These are phyloP conservation scores for Tridacna gigas DNA, from an alignment of 2,888 invertebrate species.

Conservation along the genomic window DNA sequence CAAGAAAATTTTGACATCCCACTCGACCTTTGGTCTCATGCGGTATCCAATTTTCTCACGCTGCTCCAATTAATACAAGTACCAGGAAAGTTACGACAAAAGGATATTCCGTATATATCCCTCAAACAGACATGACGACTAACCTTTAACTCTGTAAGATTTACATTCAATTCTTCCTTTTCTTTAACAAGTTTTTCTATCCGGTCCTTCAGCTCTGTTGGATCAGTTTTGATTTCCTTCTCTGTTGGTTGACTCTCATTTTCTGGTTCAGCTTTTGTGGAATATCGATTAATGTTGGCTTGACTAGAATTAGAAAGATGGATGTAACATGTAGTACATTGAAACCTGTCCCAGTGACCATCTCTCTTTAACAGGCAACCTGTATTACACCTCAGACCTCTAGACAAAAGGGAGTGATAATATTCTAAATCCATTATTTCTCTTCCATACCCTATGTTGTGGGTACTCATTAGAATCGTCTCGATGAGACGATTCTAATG, in stretches of 20 bases:
- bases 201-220: conserved; percentile 41
- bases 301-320: conserved; percentile 9
- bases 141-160: conserved; percentile 70
- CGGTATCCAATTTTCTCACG: too few relatives aligned
- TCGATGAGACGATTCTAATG: background rate
- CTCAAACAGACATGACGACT: background rate
- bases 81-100: too few relatives aligned
- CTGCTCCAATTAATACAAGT: too few relatives aligned
- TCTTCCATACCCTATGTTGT: background rate
- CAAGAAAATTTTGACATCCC: too few relatives aligned
- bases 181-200: conserved; percentile 62
- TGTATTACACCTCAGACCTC: background rate
- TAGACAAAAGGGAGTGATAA: background rate
- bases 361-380: too few relatives aligned
- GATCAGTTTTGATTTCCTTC: conserved; percentile 14
- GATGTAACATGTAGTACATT: too few relatives aligned
- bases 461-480: background rate
- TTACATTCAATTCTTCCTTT: conserved; percentile 64
- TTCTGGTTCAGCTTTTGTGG: conserved; percentile 22
- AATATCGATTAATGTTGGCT: background rate
- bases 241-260: background rate
- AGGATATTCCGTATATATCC: too few relatives aligned
- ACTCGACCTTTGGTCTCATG: too few relatives aligned
- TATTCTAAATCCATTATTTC: background rate
- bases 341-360: too few relatives aligned